A percentile compares a stretch with the other conserved stretches of the same genome.
These are phyloP conservation scores for Ophioninae sp. DNA, from an alignment of 2,888 invertebrate species.

Conservation along the genomic window DNA sequence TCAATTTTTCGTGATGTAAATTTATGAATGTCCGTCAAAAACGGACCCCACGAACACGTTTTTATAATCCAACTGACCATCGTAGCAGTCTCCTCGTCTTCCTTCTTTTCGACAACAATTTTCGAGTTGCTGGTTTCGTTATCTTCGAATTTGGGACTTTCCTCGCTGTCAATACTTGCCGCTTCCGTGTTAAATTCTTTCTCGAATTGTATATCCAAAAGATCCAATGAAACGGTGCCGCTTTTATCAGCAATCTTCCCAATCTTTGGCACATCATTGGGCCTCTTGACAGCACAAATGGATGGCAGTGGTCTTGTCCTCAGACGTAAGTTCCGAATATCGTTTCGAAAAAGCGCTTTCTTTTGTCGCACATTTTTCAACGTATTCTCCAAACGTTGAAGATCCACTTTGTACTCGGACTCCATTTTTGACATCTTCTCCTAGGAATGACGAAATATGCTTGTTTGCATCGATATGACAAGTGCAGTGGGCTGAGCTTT, in stretches of 20 bases:
- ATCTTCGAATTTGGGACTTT: constrained; percentile 21
- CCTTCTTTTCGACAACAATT: constrained; percentile 5
- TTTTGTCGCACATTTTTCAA: constrained; percentile 78
- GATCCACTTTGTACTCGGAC: constrained; percentile 76
- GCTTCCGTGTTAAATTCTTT: constrained; percentile 12
- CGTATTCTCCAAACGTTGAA: constrained; percentile 79
- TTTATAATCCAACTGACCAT: constrained; percentile 56
- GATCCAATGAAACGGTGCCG: constrained; percentile 17
- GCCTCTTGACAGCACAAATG: constrained; percentile 41
- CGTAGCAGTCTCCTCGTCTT: constrained; percentile 59
- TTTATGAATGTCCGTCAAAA: too few species aligned
- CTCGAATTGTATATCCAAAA: constrained; percentile 12
- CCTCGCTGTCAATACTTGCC: constrained; percentile 38
- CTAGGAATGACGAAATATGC: constrained; percentile 51
- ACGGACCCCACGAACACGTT: background rate
- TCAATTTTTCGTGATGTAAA: too few species aligned
- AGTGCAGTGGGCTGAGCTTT: background rate
- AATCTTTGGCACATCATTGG: constrained; percentile 52
- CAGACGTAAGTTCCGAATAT: constrained; percentile 70
- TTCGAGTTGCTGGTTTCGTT: background rate
- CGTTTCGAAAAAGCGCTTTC: constrained; percentile 69
- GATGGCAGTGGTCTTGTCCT: constrained; percentile 65
- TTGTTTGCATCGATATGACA: background rate
- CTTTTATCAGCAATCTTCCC: constrained; percentile 55
- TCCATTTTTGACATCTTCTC: constrained; percentile 74